Evolutionary conservation across 2,113 vertebrate species (phyloP).

Genomic region (Periophthalmodon schlosseri): DNA sequence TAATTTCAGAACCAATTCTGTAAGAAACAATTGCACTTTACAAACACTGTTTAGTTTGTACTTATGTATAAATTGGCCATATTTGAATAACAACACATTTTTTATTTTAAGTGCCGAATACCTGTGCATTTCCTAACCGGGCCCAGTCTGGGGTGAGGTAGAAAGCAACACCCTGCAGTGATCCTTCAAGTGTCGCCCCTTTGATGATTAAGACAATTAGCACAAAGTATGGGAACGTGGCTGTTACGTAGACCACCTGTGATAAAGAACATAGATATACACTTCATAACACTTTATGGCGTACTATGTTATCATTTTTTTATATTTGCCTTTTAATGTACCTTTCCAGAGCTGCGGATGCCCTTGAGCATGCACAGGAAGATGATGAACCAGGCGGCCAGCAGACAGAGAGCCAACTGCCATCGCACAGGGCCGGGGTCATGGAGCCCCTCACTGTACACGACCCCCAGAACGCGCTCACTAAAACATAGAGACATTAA

Average conservation of each 20-base stretch:
- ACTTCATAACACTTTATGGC: not conserved
- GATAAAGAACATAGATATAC: conserved; percentile 22
- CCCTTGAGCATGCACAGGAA: conserved; percentile 83
- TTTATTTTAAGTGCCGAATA: conserved; percentile 35
- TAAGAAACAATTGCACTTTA: not conserved
- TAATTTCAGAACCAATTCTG: no score
- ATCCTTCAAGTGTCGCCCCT: conserved; percentile 76
- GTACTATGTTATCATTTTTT: not conserved
- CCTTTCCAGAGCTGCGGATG: conserved; percentile 85
- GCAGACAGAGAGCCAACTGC: conserved; percentile 79
- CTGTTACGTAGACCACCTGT: conserved; percentile 82
- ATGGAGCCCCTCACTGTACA: conserved; percentile 73
- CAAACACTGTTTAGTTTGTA: not conserved
- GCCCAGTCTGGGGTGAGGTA: conserved; percentile 82
- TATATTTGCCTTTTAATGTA: conserved; percentile 40
- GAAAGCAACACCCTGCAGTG: conserved; percentile 76
- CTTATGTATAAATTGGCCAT: not conserved
- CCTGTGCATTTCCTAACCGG: conserved; percentile 78
- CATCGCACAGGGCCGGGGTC: conserved; percentile 80
- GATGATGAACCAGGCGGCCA: conserved; percentile 82
- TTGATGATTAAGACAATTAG: conserved; percentile 79
- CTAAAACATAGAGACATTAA: conserved; percentile 35
- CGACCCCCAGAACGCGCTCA: conserved; percentile 76
- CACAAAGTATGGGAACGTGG: conserved; percentile 81
- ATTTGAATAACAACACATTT: not conserved